Evolutionary conservation across 2,797 vertebrate genomes (phyloP), one percentile per base, ranked within the genome.

Genomic region (Chanos chanos): DNA sequence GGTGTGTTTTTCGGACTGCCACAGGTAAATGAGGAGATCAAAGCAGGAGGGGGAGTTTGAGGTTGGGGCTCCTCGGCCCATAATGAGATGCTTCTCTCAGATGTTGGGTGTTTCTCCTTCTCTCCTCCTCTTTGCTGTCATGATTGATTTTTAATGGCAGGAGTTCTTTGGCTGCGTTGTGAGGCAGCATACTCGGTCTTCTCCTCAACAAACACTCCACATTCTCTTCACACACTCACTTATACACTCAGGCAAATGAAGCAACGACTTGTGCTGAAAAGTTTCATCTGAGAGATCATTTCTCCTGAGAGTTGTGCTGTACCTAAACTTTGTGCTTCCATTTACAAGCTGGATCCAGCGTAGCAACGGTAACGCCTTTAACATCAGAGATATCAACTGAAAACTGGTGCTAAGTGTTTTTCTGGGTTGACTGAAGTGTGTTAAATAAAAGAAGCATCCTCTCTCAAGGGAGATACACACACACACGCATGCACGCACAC

Each of bases 361-460:
- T 73, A 84, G 82, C 79, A 79, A 66, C 55, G 25, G 63, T 34
- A 57, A 67, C 63, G 63, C 64, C 19, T 83, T 77, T 78, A 77
- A 74, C 72, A 73, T 72, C 48, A 16, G 30, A 47, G 50, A 69
- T 71, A 68, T 75, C 70, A 66, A 68, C 72, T 68, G 43, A 73
- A 77, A 70, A 83, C 63, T 81, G 72, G 73, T 72, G 80, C 76
- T 75, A 85, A 86, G 82, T 85, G 83, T 85, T 86, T 83, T 83
- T 80, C 71, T 71, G 83, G 76, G 78, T 77, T 77, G 74, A 79
- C 60, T 79, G 81, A 83, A 84, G 76, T 81, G 81, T 81, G 83
- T 84, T 84, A 83, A 81, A 66, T 45, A 59, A 86, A 85, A 80
- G 75, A 82, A 77, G 28, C 25, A 27, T 52, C 41, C 27, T 52